A percentile compares a stretch with the other conserved stretches of the same genome.
Conservation (phyloP, 1,140 invertebrate species). For the Conus betulinus region DNA sequence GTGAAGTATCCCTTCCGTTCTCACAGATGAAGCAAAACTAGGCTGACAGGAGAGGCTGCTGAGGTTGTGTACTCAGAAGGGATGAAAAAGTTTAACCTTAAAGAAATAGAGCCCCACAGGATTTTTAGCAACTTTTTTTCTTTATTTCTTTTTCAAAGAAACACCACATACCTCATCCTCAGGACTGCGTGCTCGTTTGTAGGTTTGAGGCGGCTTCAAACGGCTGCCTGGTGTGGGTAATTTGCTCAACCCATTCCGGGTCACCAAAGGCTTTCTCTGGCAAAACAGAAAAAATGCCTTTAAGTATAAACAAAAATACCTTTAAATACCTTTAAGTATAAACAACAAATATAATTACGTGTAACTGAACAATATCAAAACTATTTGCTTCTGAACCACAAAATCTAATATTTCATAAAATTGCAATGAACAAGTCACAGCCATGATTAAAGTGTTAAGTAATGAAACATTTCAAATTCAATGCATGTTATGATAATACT, state of each 20-base stretch:
- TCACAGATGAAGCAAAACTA: too few relatives aligned
- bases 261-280: slow-evolving; percentile 49
- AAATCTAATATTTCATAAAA: too few relatives aligned
- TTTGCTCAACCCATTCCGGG: slow-evolving; percentile 33
- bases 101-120: neutral
- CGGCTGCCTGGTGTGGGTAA: slow-evolving; percentile 45
- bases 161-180: slow-evolving; percentile 26
- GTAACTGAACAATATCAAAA: too few relatives aligned
- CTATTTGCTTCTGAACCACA: too few relatives aligned
- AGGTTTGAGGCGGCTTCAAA: slow-evolving; percentile 36
- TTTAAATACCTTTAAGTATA: neutral
- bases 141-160: neutral
- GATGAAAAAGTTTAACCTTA: neutral
- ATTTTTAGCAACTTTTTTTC: too few relatives aligned
- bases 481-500: too few relatives aligned
- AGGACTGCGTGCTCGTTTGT: slow-evolving; percentile 46
- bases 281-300: neutral
- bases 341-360: neutral
- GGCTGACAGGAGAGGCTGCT: too few relatives aligned
- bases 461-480: too few relatives aligned
- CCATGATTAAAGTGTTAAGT: too few relatives aligned
- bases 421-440: too few relatives aligned
- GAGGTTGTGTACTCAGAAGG: neutral
- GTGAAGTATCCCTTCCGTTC: too few relatives aligned
- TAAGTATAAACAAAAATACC: neutral